Evolutionary conservation across 1,140 invertebrate species (phyloP), one percentile per base, ranked within the genome.

Genomic region (Octopus bimaculoides): DNA sequence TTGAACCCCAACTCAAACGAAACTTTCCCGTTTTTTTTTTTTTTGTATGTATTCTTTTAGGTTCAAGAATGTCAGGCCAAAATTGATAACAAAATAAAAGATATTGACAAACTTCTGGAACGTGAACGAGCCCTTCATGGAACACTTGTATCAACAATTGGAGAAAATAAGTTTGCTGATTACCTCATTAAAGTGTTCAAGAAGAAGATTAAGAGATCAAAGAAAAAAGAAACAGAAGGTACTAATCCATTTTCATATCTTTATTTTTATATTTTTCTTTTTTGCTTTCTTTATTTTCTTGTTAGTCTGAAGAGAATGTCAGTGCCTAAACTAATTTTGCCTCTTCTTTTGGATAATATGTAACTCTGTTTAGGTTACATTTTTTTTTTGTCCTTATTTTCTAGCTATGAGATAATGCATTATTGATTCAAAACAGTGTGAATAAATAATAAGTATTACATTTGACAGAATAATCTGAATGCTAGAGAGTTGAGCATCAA

Each of bases 121-220:
- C 91, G 91, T 77, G 92, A 93, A 55, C 90, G 91, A 80, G 88
- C 92, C 1, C 81, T 94, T 4, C 88, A 92, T 80, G 77, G 87
- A 1, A 90, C 91, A 52, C 94, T 95, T 84, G 89, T 92, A 75
- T 90, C 84, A 20, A 91, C 92, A 4, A 91, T 93, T 0, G 92
- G 92, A 76, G 93, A 90, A 26, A 93, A 95, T 84, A 94, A 94
- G 83, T 95, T 94, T 87, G 92, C 90, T 56, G 92, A 94, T 81
- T 95, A 95, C 86, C 87, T 96, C 53, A 92, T 92, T 8, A 93
- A 93, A 83, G 94, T 96, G 54, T 95, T 94, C 84, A 94, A 93
- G 82, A 95, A 95, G 86, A 95, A 93, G 83, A 90, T 91, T 56
- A 90, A 90, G 80, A 78, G 88, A 69, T 85, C 85, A n/a, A 90